Evolutionary conservation across 53 echinoderm and acorn worm species (phyloP), one percentile per base, ranked within the genome.

Genomic region (Hippasteria phrygiana): DNA sequence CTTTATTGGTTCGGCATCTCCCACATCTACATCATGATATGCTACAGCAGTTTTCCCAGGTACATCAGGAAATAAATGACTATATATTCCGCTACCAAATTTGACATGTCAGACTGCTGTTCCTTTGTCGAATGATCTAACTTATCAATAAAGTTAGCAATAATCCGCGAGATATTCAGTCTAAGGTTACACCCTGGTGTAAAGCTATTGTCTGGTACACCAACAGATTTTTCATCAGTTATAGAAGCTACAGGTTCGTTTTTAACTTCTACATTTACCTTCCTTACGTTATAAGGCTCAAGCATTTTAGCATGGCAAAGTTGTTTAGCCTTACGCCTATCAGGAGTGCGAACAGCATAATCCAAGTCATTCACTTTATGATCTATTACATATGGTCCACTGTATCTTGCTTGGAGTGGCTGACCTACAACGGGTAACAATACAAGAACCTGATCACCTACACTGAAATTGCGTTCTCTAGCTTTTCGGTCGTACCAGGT

Each of bases 241-340:
- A 67, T 5, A 33, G 67, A 67, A 14, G 73, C 73, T 41, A 72
- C 73, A 20, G 18, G 18, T 24, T 72, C 43, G 18, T 18, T 41
- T 42, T 42, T 72, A 5, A 42, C 73, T 6, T 26, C 20, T 27
- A 16, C 18, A 77, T 33, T 32, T 29, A 18, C 5, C 7, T 77
- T 9, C 46, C 80, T 73, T 0, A 29, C 75, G 62, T 70, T 14
- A 29, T 90, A 93, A 31, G 51, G 45, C 43, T 93, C 90, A 4
- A 91, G 66, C 93, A 93, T 93, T 27, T 93, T 93, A 2, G 91
- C 53, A 31, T 93, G 94, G 71, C 94, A 89, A 0, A 94, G 64
- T 20, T 78, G 41, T 18, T 71, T 88, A 20, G 46, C 24, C 74
- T 85, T 94, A 33, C 78, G 50, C 69, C 94, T 76, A 51, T 71